phyloP scores from a whole-genome alignment of 2,797 vertebrate genomes.

The Ctenopoma multispine region DNA sequence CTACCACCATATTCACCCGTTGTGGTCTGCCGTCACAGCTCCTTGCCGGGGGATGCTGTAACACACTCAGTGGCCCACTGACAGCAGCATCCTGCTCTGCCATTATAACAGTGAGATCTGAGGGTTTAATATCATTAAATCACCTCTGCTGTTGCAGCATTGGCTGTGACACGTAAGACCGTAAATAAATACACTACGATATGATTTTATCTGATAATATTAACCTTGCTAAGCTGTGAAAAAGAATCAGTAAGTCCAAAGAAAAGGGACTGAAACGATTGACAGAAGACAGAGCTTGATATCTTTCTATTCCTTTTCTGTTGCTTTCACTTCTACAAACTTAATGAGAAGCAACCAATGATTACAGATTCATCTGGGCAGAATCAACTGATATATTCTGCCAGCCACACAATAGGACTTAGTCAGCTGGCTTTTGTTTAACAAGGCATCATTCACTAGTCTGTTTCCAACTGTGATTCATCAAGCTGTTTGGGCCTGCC shows the following conservation, averaged over 20 bases:
- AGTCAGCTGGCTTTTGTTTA: constrained; percentile 50
- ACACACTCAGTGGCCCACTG: constrained; percentile 19
- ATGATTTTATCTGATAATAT: constrained; percentile 23
- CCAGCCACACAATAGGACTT: constrained; percentile 36
- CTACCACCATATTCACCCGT: constrained; percentile 15
- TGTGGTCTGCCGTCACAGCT: constrained; percentile 1
- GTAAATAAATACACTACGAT: constrained; percentile 6
- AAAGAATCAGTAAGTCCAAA: not conserved
- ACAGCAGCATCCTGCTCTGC: constrained; percentile 44
- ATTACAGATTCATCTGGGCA: constrained; percentile 27
- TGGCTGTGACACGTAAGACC: not conserved
- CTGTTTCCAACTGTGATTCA: constrained; percentile 45
- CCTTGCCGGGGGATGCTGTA: constrained; percentile 1
- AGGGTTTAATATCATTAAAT: constrained; percentile 27
- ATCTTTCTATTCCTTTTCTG: constrained; percentile 33
- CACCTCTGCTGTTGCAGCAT: constrained; percentile 23
- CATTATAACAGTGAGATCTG: constrained; percentile 50
- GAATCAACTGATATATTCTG: constrained; percentile 37
- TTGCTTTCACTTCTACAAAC: constrained; percentile 41
- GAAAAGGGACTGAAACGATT: not conserved
- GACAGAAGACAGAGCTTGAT: not conserved
- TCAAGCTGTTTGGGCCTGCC: constrained; percentile 28
- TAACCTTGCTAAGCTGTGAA: constrained; percentile 12
- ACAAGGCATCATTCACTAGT: constrained; percentile 53
- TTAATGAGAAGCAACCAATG: constrained; percentile 32